Conservation (phyloP, 1,140 invertebrate genomes). For the Microvelia longipes region DNA sequence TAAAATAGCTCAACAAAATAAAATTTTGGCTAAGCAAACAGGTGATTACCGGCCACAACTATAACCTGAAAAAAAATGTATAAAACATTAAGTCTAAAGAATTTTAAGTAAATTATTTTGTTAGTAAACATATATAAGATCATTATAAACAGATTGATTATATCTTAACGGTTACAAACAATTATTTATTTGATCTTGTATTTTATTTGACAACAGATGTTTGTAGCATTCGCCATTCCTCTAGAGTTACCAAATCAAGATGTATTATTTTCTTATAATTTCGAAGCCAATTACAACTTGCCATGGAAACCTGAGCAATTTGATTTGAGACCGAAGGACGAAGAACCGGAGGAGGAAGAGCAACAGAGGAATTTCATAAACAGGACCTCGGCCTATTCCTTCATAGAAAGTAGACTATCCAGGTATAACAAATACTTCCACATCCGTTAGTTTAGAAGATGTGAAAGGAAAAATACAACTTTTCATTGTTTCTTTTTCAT, state of each 20-base stretch:
- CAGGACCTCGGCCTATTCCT: slow-evolving; percentile 8
- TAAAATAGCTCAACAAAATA: too few species aligned
- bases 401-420: slow-evolving; percentile 7
- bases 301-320: slow-evolving; percentile 24
- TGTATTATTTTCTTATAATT: slow-evolving; percentile 55
- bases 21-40: too few species aligned
- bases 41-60: too few species aligned
- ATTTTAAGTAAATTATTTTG: too few species aligned
- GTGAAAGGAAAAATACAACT: background rate
- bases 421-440: background rate
- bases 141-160: too few species aligned
- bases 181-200: too few species aligned
- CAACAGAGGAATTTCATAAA: slow-evolving; percentile 5
- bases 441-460: background rate
- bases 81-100: too few species aligned
- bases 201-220: too few species aligned
- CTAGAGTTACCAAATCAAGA: slow-evolving; percentile 49
- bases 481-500: background rate
- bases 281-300: slow-evolving; percentile 51
- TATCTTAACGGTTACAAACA: too few species aligned
- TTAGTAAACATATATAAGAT: too few species aligned
- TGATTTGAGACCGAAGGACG: slow-evolving; percentile 9
- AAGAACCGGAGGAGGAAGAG: slow-evolving; percentile 5
- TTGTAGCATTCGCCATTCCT: slow-evolving; percentile 52
- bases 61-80: too few species aligned